A percentile compares a stretch with the other conserved stretches of the same genome.
phyloP scores from a whole-genome alignment of 2,113 vertebrate species.

The Megaleporinus macrocephalus region DNA sequence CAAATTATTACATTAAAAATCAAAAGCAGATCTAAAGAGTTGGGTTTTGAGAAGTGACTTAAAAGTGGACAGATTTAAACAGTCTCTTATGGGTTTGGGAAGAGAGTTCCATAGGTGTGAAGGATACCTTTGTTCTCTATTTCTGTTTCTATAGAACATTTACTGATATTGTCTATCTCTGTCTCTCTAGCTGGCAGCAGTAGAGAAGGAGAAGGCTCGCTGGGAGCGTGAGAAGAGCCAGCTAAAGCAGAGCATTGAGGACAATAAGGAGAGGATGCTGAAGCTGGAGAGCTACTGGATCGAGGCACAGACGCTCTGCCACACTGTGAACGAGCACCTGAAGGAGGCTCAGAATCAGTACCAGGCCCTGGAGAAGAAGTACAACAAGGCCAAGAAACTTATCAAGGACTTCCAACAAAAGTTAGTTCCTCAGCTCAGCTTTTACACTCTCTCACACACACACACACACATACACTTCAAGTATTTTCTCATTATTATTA shows the following conservation, averaged over 20 bases:
- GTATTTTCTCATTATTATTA: no score
- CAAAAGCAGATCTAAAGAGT: no score
- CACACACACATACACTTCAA: background rate
- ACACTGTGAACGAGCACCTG: constrained; percentile 96
- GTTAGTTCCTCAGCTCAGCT: constrained; percentile 75
- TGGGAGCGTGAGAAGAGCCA: constrained; percentile 96
- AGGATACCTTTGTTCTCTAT: no score
- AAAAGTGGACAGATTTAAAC: no score
- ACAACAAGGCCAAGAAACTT: constrained; percentile 98
- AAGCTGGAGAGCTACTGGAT: constrained; percentile 99
- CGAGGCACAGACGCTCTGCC: constrained; percentile 95
- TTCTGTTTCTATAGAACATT: background rate
- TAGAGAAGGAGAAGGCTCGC: constrained; percentile 94
- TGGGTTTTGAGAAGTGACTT: no score
- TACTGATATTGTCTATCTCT: background rate
- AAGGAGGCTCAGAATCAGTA: constrained; percentile 98
- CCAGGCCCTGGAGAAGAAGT: constrained; percentile 96
- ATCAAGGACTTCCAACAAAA: constrained; percentile 99
- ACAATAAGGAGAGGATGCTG: constrained; percentile 97
- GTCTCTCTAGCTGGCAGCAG: constrained; percentile 82
- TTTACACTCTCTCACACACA: background rate
- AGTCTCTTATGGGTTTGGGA: no score
- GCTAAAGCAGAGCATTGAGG: constrained; percentile 95
- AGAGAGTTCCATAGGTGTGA: no score
- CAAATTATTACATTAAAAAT: no score